Evolutionary conservation across 2,797 vertebrate genomes (phyloP).

Genomic region (Oceanodroma leucorhoa): DNA sequence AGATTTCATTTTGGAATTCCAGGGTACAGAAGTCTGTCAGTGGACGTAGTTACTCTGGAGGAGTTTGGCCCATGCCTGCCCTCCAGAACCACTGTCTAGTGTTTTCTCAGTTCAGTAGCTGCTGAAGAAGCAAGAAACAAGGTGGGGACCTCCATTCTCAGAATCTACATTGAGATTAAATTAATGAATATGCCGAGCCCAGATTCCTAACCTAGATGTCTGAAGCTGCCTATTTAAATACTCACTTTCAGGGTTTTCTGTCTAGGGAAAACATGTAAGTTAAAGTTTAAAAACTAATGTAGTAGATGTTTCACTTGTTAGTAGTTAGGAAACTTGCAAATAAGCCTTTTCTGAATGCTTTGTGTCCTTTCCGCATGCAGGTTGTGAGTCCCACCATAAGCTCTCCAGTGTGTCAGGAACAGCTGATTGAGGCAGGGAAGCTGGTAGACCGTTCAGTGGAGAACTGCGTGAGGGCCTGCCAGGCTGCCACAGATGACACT

Average conservation of each 20-base stretch:
- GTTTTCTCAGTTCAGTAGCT: not conserved
- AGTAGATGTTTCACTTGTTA: not conserved
- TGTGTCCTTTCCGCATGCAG: conserved; percentile 43
- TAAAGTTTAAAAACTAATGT: not conserved
- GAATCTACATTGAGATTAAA: not conserved
- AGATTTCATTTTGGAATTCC: not conserved
- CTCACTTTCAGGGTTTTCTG: not conserved
- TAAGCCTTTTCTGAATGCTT: not conserved
- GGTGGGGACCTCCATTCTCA: not conserved
- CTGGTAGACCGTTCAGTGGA: conserved; percentile 97
- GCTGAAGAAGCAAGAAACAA: not conserved
- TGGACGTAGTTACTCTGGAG: not conserved
- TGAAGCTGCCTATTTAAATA: not conserved
- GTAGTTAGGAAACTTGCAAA: not conserved
- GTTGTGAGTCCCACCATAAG: conserved; percentile 98
- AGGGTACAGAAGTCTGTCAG: not conserved
- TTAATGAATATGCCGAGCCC: not conserved
- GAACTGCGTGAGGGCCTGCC: conserved; percentile 92
- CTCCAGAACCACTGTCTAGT: not conserved
- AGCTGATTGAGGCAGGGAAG: conserved; percentile 96
- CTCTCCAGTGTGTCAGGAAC: conserved; percentile 97
- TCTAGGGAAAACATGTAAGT: not conserved
- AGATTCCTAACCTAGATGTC: not conserved
- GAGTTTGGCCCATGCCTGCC: not conserved
- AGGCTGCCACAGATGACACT: conserved; percentile 86